Evolutionary conservation across 1,140 invertebrate genomes (phyloP).

Genomic region (Pogonognathellus flavescens): DNA sequence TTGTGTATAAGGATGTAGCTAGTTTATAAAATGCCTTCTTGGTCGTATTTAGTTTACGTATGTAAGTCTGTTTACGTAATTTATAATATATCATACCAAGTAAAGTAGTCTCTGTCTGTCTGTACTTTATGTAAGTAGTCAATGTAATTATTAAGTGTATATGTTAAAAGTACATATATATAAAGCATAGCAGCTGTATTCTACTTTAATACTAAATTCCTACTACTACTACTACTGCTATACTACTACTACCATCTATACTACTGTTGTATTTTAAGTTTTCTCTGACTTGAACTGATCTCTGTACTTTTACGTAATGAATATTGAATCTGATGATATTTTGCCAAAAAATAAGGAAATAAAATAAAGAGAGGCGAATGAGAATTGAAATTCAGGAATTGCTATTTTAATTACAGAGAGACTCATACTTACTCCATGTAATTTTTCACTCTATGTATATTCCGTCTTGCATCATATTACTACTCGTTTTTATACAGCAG

Average conservation of each 20-base stretch:
- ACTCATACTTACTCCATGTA: not conserved
- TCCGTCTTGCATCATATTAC: not conserved
- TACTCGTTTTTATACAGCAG: not conserved
- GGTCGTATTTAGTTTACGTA: not conserved
- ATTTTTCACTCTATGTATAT: not conserved
- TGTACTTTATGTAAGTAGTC: too few species aligned
- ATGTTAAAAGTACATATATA: too few species aligned
- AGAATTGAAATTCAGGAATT: slow-evolving; percentile 36
- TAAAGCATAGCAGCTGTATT: too few species aligned
- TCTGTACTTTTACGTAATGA: slow-evolving; percentile 28
- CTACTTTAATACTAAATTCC: not conserved
- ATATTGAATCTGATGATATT: slow-evolving; percentile 5
- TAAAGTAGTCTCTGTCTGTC: too few species aligned
- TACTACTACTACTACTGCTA: not conserved
- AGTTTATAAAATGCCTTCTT: not conserved
- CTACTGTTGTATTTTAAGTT: slow-evolving; percentile 12
- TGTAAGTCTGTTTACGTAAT: too few species aligned
- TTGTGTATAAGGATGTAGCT: not conserved
- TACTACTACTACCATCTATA: not conserved
- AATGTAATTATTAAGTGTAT: too few species aligned
- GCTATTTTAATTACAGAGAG: slow-evolving; percentile 25
- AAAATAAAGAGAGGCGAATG: slow-evolving; percentile 37
- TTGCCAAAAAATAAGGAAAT: slow-evolving; percentile 11
- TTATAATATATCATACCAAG: too few species aligned
- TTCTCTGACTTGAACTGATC: slow-evolving; percentile 19